A percentile compares a stretch with the other conserved stretches of the same genome.
These are phyloP conservation scores for Hystrix cristata DNA, from an alignment of 2,113 vertebrate species.

Conservation along the genomic window DNA sequence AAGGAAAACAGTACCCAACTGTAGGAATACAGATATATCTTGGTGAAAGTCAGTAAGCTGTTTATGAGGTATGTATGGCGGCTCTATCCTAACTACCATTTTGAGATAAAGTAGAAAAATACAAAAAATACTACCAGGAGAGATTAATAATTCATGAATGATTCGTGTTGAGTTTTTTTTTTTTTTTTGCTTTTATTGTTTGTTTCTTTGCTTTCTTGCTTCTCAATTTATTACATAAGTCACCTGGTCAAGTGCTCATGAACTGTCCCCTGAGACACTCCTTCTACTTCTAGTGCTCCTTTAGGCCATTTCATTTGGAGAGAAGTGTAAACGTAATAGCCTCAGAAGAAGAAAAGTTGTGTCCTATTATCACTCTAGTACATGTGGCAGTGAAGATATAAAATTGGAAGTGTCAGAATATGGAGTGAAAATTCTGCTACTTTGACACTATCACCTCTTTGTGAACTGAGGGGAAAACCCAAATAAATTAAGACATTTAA, in stretches of 20 bases:
- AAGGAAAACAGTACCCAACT: neutral
- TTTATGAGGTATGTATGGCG: neutral
- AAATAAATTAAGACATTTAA: neutral
- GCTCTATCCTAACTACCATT: neutral
- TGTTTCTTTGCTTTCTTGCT: neutral
- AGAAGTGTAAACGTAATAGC: slow-evolving; percentile 38
- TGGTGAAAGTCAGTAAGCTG: neutral
- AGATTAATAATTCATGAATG: slow-evolving; percentile 1
- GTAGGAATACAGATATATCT: neutral
- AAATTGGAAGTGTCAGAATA: slow-evolving; percentile 26
- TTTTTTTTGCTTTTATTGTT: neutral
- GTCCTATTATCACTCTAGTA: neutral
- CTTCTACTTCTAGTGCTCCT: neutral
- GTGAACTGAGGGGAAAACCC: neutral
- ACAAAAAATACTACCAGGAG: neutral
- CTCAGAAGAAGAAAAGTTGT: neutral
- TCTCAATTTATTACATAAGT: neutral
- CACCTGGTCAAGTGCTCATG: neutral
- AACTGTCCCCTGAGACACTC: neutral
- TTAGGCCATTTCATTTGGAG: slow-evolving; percentile 40
- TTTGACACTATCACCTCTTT: neutral
- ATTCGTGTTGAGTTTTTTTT: neutral
- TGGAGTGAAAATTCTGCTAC: neutral
- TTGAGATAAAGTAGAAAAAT: neutral
- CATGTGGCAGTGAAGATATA: neutral